A percentile compares a stretch with the other conserved stretches of the same genome.
Conservation (phyloP, 2,113 vertebrate species). For the Malurus elegans region DNA sequence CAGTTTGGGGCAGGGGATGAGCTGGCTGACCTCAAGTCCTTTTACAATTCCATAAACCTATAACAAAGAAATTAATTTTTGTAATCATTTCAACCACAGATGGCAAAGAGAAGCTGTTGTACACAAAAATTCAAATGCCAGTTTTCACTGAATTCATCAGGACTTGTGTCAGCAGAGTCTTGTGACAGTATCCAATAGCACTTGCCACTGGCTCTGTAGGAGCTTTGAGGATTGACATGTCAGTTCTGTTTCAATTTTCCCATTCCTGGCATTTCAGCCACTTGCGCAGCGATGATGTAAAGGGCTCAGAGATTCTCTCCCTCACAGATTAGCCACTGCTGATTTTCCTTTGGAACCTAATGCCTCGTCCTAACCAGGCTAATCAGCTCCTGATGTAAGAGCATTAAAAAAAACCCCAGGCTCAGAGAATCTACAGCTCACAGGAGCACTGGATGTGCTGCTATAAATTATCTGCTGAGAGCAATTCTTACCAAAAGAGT, state of each 20-base stretch:
- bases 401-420: not conserved
- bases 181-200: not conserved
- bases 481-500: not conserved
- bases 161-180: not conserved
- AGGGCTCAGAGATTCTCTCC: not conserved
- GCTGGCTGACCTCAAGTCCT: not conserved
- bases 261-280: not conserved
- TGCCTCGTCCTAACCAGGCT: not conserved
- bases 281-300: not conserved
- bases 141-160: not conserved
- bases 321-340: not conserved
- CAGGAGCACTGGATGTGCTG: not conserved
- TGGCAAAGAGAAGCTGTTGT: not conserved
- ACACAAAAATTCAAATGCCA: not conserved
- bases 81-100: not conserved
- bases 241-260: not conserved
- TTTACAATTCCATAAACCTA: not conserved
- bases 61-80: not conserved
- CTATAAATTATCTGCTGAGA: not conserved
- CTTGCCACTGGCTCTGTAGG: no score
- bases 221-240: not conserved
- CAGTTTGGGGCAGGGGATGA: not conserved
- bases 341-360: not conserved
- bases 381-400: not conserved
- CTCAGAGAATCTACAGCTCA: not conserved